These are phyloP conservation scores for Manis crassicaudata DNA, from an alignment of 2,797 vertebrate species.

Conservation along the genomic window DNA sequence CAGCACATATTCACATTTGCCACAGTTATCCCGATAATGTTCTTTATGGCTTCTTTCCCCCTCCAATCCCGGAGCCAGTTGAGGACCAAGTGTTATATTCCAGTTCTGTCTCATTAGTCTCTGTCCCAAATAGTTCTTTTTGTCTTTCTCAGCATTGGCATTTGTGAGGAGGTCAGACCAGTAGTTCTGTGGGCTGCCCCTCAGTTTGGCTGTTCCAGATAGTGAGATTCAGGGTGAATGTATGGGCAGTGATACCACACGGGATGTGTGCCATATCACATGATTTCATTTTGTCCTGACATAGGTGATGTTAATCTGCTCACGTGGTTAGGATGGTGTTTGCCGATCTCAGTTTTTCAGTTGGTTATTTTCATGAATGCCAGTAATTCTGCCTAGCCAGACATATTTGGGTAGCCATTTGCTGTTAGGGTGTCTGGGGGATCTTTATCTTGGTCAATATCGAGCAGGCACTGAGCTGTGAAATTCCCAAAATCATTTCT, in stretches of 20 bases:
- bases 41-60: neutral
- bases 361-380: neutral
- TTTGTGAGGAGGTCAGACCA: neutral
- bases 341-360: neutral
- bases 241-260: neutral
- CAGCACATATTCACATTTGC: neutral
- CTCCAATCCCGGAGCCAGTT: neutral
- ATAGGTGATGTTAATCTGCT: neutral
- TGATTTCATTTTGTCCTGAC: neutral
- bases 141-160: neutral
- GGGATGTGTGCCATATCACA: rapidly evolving
- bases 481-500: neutral
- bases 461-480: neutral
- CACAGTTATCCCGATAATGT: neutral
- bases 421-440: neutral
- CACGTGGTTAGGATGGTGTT: neutral
- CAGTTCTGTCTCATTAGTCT: neutral
- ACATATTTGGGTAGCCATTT: neutral
- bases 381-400: neutral
- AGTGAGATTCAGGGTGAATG: neutral
- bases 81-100: neutral
- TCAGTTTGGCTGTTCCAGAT: neutral
- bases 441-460: neutral
- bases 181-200: neutral
- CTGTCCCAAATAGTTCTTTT: neutral